These are phyloP conservation scores for Melangyna quadrimaculata DNA, from an alignment of 2,888 invertebrate species.

Conservation along the genomic window DNA sequence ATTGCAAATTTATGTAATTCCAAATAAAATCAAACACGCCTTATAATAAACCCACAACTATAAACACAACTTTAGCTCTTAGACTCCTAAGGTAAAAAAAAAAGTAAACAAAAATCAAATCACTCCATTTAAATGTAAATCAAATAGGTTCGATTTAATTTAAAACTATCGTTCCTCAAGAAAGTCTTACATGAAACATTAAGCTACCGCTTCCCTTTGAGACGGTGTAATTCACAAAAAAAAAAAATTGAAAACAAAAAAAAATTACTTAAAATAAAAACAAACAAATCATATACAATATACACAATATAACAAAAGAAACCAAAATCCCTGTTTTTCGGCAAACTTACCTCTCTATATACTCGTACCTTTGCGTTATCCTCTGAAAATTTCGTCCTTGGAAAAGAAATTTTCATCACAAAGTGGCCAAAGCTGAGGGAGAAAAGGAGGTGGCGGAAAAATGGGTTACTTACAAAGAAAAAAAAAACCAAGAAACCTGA, in stretches of 20 bases:
- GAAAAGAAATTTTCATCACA: neutral
- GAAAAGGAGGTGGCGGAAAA: neutral
- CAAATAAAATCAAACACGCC: too few relatives aligned
- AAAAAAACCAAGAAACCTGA: neutral
- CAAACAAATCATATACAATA: constrained; percentile 3
- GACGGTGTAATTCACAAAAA: neutral
- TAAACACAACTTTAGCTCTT: neutral
- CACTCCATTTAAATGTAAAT: neutral
- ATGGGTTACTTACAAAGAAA: neutral
- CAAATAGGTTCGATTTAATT: neutral
- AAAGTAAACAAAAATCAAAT: neutral
- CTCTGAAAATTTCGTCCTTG: neutral
- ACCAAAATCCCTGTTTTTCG: neutral
- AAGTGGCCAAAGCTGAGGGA: neutral
- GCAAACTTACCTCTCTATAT: neutral
- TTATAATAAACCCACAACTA: too few relatives aligned
- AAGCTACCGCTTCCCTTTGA: neutral
- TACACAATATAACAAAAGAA: constrained; percentile 16
- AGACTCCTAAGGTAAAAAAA: neutral
- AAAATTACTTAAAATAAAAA: neutral
- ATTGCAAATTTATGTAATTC: too few relatives aligned
- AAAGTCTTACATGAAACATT: neutral
- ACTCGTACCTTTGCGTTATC: neutral
- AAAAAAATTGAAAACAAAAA: neutral
- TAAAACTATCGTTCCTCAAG: neutral